Evolutionary conservation across 2,797 vertebrate species (phyloP).

Genomic region (Lacerta bilineata): DNA sequence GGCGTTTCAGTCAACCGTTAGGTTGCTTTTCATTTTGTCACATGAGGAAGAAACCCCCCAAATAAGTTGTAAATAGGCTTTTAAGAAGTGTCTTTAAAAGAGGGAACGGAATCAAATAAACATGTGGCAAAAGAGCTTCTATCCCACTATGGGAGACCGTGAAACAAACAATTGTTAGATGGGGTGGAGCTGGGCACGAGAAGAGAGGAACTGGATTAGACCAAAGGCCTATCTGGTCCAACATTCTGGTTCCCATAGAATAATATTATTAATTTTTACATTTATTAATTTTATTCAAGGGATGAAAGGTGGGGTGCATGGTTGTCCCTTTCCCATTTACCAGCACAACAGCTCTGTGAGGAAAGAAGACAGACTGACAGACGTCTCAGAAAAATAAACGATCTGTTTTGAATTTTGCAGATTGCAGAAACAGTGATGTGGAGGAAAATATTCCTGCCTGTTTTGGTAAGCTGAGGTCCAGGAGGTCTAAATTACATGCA

Average conservation of each 20-base stretch:
- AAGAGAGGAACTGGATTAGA: too few relatives aligned
- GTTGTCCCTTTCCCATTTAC: too few relatives aligned
- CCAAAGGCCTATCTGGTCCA: too few relatives aligned
- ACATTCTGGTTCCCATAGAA: too few relatives aligned
- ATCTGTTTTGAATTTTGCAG: slow-evolving; percentile 75
- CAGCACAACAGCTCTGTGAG: too few relatives aligned
- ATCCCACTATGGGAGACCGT: too few relatives aligned
- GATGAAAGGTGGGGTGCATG: too few relatives aligned
- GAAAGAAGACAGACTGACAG: not conserved
- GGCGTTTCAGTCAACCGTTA: not conserved
- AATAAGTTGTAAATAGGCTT: not conserved
- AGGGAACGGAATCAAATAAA: not conserved
- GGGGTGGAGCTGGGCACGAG: too few relatives aligned
- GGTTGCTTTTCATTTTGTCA: not conserved
- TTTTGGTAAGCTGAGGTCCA: slow-evolving; percentile 82
- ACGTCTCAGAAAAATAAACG: not conserved
- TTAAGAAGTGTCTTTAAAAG: not conserved
- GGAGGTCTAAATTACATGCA: not conserved
- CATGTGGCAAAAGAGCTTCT: not conserved
- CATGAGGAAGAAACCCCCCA: not conserved
- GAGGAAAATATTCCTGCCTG: slow-evolving; percentile 83
- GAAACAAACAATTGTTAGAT: not conserved
- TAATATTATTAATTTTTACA: too few relatives aligned
- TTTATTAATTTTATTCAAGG: too few relatives aligned
- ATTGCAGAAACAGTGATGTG: slow-evolving; percentile 84